These are phyloP conservation scores for Schlechtendalia chinensis DNA, from an alignment of 1,140 invertebrate species.

Conservation along the genomic window DNA sequence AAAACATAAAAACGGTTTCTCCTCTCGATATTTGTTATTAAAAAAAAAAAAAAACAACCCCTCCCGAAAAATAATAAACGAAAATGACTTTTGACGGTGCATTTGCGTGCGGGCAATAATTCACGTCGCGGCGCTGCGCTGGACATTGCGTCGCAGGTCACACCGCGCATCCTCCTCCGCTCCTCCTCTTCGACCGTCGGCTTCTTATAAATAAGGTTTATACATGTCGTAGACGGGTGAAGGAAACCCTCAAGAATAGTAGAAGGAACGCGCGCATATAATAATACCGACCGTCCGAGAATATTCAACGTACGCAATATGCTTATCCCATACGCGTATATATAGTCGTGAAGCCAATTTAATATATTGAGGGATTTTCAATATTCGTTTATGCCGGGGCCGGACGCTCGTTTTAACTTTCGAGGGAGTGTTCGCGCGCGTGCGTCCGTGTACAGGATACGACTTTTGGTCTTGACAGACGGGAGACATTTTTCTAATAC, in stretches of 20 bases:
- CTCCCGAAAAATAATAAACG: background rate
- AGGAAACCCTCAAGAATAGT: background rate
- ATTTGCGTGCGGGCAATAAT: background rate
- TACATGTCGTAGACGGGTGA: no score
- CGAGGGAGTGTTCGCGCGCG: no score
- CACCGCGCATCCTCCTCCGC: no score
- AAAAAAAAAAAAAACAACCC: no score
- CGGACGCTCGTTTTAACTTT: background rate
- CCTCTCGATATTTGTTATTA: conserved; percentile 27
- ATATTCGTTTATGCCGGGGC: conserved; percentile 23
- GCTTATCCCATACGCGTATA: background rate
- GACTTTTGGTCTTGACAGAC: conserved; percentile 44
- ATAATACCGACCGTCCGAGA: background rate
- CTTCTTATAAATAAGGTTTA: no score
- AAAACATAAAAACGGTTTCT: conserved; percentile 14
- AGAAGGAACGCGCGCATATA: conserved; percentile 7
- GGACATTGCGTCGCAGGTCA: background rate
- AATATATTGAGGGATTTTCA: conserved; percentile 43
- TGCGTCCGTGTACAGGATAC: background rate
- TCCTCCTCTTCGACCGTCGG: no score
- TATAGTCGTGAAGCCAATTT: conserved; percentile 24
- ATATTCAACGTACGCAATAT: conserved; percentile 25
- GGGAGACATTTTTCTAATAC: conserved; percentile 43
- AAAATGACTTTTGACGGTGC: conserved; percentile 12
- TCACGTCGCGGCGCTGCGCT: background rate